These are phyloP conservation scores for Acanthurus tractus DNA, from an alignment of 2,797 vertebrate genomes.

Conservation along the genomic window DNA sequence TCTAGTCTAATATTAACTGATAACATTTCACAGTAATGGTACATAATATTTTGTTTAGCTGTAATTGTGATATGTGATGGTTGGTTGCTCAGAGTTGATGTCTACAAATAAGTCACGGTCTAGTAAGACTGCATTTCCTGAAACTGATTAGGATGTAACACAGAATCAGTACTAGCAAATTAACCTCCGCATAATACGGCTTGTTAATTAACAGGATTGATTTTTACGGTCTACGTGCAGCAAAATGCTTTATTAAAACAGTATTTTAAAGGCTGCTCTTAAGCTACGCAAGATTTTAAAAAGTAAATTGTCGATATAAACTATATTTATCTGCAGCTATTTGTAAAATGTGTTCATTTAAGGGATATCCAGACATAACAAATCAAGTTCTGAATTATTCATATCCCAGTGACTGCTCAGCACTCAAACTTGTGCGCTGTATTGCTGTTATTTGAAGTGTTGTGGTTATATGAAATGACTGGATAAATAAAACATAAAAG, in stretches of 20 bases:
- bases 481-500: neutral
- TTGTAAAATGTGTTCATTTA: neutral
- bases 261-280: neutral
- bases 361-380: neutral
- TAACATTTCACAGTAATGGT: neutral
- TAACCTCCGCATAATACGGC: too few species aligned
- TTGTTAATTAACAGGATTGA: neutral
- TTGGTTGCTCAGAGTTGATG: neutral
- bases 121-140: neutral
- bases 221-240: neutral
- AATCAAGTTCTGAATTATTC: neutral
- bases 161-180: too few species aligned
- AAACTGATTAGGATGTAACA: neutral
- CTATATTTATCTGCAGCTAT: too few species aligned
- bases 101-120: too few species aligned
- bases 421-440: neutral
- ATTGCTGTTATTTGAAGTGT: neutral
- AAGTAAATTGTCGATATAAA: neutral
- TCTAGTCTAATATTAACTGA: neutral
- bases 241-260: neutral
- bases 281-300: neutral
- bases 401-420: neutral
- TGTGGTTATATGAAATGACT: neutral
- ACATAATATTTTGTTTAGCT: neutral
- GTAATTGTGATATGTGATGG: neutral